phyloP scores from a whole-genome alignment of 2,797 vertebrate species.

The Phoebastria nigripes region DNA sequence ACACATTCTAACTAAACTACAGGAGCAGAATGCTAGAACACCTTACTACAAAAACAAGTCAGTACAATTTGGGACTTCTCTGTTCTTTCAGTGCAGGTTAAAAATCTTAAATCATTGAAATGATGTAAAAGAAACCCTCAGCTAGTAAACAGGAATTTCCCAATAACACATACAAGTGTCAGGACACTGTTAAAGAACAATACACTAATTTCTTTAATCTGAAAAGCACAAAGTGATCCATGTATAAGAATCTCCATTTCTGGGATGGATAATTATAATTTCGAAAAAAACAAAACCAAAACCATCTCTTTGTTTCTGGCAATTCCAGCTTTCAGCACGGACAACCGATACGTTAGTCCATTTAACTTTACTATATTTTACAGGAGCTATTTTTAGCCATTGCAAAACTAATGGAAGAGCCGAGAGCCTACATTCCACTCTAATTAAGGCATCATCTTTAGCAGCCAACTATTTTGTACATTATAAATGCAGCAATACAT shows the following conservation, averaged over 20 bases:
- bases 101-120: background rate
- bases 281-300: background rate
- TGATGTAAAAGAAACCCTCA: background rate
- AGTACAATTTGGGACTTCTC: background rate
- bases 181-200: background rate
- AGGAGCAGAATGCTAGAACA: background rate
- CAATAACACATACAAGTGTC: background rate
- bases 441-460: slow-evolving; percentile 52
- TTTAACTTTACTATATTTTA: slow-evolving; percentile 35
- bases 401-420: slow-evolving; percentile 51
- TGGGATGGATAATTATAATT: background rate
- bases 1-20: background rate
- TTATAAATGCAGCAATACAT: slow-evolving; percentile 43
- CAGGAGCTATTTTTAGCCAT: slow-evolving; percentile 49
- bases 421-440: slow-evolving; percentile 51
- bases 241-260: background rate
- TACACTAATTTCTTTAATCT: background rate
- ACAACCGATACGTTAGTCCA: background rate
- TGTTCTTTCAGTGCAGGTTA: background rate
- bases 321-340: slow-evolving; percentile 6
- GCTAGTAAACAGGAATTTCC: background rate
- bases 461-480: slow-evolving; percentile 51
- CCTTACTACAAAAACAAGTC: background rate
- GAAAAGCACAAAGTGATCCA: background rate
- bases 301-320: background rate